A percentile compares a stretch with the other conserved stretches of the same genome.
phyloP scores from a whole-genome alignment of 2,888 invertebrate genomes.

The Protodeltote pygarga region DNA sequence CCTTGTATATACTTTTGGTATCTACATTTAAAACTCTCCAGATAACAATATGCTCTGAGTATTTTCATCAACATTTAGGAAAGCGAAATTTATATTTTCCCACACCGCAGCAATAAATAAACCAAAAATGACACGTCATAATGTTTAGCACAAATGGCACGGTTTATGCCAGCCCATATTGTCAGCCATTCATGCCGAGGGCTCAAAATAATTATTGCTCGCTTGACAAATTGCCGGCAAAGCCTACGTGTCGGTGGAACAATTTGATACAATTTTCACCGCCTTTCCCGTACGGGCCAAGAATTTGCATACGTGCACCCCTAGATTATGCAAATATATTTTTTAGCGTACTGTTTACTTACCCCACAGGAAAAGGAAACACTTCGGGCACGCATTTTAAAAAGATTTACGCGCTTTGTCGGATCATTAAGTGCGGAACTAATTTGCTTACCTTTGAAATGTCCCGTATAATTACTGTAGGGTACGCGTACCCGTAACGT shows the following conservation, averaged over 20 bases:
- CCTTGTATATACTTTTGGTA: background rate
- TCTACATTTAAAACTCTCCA: too few species aligned
- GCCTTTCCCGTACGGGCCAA: constrained; percentile 76
- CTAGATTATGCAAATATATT: constrained; percentile 84
- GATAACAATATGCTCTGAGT: too few species aligned
- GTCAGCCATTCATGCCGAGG: constrained; percentile 68
- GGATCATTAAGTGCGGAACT: constrained; percentile 86
- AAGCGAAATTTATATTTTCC: constrained; percentile 3
- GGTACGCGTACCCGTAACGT: constrained; percentile 76
- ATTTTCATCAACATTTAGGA: background rate
- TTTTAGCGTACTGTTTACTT: constrained; percentile 81
- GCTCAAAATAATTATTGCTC: constrained; percentile 82
- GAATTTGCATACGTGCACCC: constrained; percentile 83
- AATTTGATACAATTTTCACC: constrained; percentile 86
- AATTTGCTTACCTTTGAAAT: constrained; percentile 87
- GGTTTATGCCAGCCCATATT: constrained; percentile 54
- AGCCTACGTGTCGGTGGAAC: constrained; percentile 80
- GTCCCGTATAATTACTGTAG: constrained; percentile 80
- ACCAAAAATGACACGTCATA: constrained; percentile 45
- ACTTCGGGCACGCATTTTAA: constrained; percentile 81
- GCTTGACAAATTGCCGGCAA: constrained; percentile 84
- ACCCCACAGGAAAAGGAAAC: constrained; percentile 78
- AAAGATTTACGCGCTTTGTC: constrained; percentile 87
- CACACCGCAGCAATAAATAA: constrained; percentile 35
- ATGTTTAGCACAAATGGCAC: constrained; percentile 47